phyloP scores from a whole-genome alignment of 1,140 invertebrate species.

The Calephelis nemesis region DNA sequence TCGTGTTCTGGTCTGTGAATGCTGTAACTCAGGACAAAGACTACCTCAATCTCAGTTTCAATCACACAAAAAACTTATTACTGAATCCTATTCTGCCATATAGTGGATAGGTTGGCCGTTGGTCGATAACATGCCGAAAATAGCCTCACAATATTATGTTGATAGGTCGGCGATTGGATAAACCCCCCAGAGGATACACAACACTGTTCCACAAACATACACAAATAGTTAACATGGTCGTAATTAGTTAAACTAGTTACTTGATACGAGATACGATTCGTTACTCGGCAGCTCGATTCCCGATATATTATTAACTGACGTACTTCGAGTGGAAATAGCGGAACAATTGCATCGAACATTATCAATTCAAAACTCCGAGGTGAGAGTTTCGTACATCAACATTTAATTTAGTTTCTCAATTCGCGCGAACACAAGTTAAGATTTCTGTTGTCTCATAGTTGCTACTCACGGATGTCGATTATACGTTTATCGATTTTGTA shows the following conservation, averaged over 20 bases:
- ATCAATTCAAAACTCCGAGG: constrained; percentile 12
- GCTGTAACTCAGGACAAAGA: too few species aligned
- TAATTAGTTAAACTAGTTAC: neutral
- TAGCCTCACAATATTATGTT: neutral
- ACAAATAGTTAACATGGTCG: constrained; percentile 17
- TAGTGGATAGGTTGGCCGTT: too few species aligned
- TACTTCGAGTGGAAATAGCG: constrained; percentile 7
- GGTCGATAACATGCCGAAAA: neutral
- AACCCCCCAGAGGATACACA: neutral
- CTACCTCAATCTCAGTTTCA: too few species aligned
- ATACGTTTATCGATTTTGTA: neutral
- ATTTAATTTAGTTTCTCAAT: constrained; percentile 11
- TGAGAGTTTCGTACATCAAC: constrained; percentile 9
- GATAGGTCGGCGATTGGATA: neutral
- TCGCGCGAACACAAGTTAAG: neutral
- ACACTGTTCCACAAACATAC: constrained; percentile 2
- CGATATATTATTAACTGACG: constrained; percentile 10
- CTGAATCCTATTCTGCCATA: too few species aligned
- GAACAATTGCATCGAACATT: constrained; percentile 11
- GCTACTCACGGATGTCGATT: neutral
- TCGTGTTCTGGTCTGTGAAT: too few species aligned
- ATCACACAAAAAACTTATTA: too few species aligned
- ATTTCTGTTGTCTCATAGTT: neutral
- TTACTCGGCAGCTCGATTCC: constrained; percentile 2
- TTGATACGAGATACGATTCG: constrained; percentile 7